Percentiles rank a stretch among this genome's conserved stretches.
Conservation (phyloP, 2,797 vertebrate species). For the Lagocephalus sceleratus region DNA sequence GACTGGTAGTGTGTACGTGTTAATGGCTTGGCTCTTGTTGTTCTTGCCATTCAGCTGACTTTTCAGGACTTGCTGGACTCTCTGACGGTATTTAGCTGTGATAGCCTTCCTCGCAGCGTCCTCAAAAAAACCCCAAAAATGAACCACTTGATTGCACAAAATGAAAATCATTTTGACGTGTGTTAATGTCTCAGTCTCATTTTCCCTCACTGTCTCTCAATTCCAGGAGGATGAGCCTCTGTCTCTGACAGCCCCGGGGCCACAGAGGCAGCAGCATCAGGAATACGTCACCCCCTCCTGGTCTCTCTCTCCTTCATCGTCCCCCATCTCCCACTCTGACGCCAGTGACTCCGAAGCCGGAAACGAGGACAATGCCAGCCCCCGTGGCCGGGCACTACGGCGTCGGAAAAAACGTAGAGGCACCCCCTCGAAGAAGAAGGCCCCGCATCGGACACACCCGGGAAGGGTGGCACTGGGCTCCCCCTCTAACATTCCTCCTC, state of each 20-base stretch:
- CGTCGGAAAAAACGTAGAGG: slow-evolving; percentile 64
- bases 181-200: not conserved
- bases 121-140: no score
- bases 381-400: slow-evolving; percentile 46
- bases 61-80: no score
- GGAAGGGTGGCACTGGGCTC: slow-evolving; percentile 22
- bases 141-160: no score
- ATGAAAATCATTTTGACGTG: no score
- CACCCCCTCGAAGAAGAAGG: slow-evolving; percentile 68
- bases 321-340: slow-evolving; percentile 78
- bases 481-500: slow-evolving; percentile 30
- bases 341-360: slow-evolving; percentile 71
- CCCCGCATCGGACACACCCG: slow-evolving; percentile 46
- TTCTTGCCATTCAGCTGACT: no score
- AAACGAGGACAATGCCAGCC: slow-evolving; percentile 55
- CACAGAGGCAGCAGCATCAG: slow-evolving; percentile 57
- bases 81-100: no score
- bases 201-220: slow-evolving; percentile 8
- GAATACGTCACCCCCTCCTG: slow-evolving; percentile 79
- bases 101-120: no score
- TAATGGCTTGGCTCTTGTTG: no score
- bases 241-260: slow-evolving; percentile 42
- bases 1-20: no score
- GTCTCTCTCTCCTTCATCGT: slow-evolving; percentile 80
- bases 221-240: slow-evolving; percentile 66